Conservation (phyloP, 2,888 invertebrate species). For the Drosophila testacea region DNA sequence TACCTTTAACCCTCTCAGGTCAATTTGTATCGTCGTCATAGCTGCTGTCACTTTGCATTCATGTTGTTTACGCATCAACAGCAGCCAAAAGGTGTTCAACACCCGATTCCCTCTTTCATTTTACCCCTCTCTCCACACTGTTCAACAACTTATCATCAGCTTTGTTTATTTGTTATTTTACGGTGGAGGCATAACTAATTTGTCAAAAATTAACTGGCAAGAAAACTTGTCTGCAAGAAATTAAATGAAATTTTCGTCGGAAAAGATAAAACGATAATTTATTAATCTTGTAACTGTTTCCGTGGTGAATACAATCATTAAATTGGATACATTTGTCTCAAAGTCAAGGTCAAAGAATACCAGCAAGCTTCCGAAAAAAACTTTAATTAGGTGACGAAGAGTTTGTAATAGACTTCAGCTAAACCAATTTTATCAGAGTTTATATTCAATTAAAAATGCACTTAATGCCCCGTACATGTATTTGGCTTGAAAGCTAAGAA, state of each 20-base stretch:
- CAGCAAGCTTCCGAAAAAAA: neutral
- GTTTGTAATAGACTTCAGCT: no score
- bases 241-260: slow-evolving; percentile 7
- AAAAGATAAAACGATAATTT: slow-evolving; percentile 32
- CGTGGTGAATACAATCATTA: slow-evolving; percentile 9
- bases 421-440: no score
- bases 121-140: neutral
- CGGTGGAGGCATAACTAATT: slow-evolving; percentile 37
- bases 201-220: slow-evolving; percentile 24
- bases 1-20: slow-evolving; percentile 46
- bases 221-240: slow-evolving; percentile 9
- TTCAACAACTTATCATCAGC: slow-evolving; percentile 17
- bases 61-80: slow-evolving; percentile 68
- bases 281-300: slow-evolving; percentile 44
- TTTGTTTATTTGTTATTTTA: slow-evolving; percentile 23
- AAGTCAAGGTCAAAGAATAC: slow-evolving; percentile 39
- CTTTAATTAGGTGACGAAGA: neutral
- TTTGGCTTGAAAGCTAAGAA: no score
- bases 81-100: slow-evolving; percentile 54
- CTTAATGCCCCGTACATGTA: no score
- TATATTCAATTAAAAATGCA: no score
- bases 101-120: neutral
- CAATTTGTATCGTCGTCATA: slow-evolving; percentile 56
- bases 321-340: slow-evolving; percentile 9
- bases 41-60: slow-evolving; percentile 73